phyloP scores from a whole-genome alignment of 2,113 vertebrate species.

The Rissa tridactyla region DNA sequence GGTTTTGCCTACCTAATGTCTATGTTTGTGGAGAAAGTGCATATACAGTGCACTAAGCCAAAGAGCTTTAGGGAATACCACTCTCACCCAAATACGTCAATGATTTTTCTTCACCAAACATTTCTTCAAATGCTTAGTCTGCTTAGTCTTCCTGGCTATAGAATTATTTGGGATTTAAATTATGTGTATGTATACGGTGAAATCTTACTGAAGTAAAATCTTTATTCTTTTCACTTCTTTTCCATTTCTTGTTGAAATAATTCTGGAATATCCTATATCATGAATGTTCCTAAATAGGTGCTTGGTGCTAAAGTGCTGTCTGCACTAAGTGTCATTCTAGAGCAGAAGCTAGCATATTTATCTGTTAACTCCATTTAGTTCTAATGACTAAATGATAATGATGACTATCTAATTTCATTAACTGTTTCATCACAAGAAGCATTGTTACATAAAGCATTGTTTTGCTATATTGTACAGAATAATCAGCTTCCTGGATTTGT shows the following conservation, averaged over 20 bases:
- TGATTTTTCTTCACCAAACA: background rate
- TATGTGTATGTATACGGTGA: background rate
- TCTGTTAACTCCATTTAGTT: background rate
- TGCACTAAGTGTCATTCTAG: background rate
- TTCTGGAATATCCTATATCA: background rate
- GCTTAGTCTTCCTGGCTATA: background rate
- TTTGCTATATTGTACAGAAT: background rate
- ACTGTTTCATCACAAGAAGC: background rate
- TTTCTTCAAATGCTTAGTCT: background rate
- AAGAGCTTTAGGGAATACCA: background rate
- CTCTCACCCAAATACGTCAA: background rate
- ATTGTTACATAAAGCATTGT: background rate
- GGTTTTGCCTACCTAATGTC: background rate
- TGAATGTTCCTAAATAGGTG: background rate
- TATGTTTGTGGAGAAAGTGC: background rate
- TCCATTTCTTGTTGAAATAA: background rate
- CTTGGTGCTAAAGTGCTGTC: background rate
- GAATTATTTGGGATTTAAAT: background rate
- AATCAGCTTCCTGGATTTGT: background rate
- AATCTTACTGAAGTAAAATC: background rate
- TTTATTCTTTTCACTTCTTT: background rate
- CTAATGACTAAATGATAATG: background rate
- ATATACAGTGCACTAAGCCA: background rate
- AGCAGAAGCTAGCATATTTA: background rate
- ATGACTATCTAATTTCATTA: background rate